Evolutionary conservation across 1,140 invertebrate species (phyloP).

Genomic region (Drosophila guanche): DNA sequence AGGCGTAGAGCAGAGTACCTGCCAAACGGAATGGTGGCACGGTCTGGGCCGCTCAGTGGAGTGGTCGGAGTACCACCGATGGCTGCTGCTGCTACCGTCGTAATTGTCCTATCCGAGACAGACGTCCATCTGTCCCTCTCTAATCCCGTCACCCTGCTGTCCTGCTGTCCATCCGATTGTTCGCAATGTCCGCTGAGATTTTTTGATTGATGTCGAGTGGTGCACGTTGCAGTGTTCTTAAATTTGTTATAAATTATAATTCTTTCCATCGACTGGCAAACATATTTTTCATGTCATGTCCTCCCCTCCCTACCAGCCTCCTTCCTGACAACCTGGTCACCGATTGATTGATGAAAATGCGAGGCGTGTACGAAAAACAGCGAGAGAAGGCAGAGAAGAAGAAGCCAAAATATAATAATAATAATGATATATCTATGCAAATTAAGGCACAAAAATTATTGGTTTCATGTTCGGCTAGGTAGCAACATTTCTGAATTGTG

Average conservation of each 20-base stretch:
- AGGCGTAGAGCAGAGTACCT: too few relatives aligned
- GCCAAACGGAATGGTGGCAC: too few relatives aligned
- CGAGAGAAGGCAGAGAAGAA: background rate
- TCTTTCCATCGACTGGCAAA: conserved; percentile 65
- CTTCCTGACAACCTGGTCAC: background rate
- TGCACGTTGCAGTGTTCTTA: conserved; percentile 69
- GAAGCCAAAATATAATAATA: conserved; percentile 62
- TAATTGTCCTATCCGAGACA: conserved; percentile 23
- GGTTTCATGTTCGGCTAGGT: conserved; percentile 60
- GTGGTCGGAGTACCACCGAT: too few relatives aligned
- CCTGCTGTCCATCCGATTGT: background rate
- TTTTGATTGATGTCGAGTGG: conserved; percentile 73
- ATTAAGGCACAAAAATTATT: conserved; percentile 72
- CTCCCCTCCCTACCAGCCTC: conserved; percentile 1
- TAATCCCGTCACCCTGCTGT: background rate
- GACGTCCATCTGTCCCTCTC: conserved; percentile 31
- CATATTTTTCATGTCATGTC: conserved; percentile 77
- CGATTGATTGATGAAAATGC: conserved; percentile 79
- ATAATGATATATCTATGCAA: conserved; percentile 82
- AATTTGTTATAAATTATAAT: conserved; percentile 79
- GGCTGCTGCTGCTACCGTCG: conserved; percentile 7
- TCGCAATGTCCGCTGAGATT: conserved; percentile 61
- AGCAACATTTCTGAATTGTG: too few relatives aligned
- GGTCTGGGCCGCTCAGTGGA: background rate
- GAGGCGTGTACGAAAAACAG: conserved; percentile 60